phyloP scores from a whole-genome alignment of 2,888 invertebrate species.

The Apodemia zela region DNA sequence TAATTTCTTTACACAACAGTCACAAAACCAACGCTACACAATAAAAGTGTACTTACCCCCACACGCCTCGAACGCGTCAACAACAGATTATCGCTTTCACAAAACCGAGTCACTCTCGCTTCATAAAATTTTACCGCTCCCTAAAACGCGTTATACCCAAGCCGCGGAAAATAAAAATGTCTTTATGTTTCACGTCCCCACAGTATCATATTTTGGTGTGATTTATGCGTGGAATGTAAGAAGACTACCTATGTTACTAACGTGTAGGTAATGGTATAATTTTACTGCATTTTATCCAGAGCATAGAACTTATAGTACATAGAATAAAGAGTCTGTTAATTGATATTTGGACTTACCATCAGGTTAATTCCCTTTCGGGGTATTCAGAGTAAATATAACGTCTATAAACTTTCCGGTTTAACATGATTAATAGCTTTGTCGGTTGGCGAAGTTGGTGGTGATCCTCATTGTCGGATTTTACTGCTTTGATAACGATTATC shows the following conservation, averaged over 20 bases:
- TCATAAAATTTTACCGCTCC: slow-evolving; percentile 44
- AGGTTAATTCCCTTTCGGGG: too few species aligned
- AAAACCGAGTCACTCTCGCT: slow-evolving; percentile 34
- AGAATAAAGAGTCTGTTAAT: too few species aligned
- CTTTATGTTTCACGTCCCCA: slow-evolving; percentile 52
- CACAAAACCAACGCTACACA: background rate
- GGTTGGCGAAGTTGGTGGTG: too few species aligned
- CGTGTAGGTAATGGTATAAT: background rate
- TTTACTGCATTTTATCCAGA: too few species aligned
- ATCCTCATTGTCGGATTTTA: too few species aligned
- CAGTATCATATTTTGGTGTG: slow-evolving; percentile 40
- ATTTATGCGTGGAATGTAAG: slow-evolving; percentile 22
- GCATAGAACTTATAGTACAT: too few species aligned
- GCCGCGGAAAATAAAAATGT: slow-evolving; percentile 40
- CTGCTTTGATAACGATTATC: too few species aligned
- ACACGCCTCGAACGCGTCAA: slow-evolving; percentile 25
- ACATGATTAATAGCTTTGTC: too few species aligned
- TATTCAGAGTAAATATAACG: too few species aligned
- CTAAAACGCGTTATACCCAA: slow-evolving; percentile 34
- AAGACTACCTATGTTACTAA: background rate
- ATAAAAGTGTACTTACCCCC: slow-evolving; percentile 1
- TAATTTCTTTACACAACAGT: too few species aligned
- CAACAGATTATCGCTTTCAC: slow-evolving; percentile 36
- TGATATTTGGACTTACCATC: too few species aligned
- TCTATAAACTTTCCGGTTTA: too few species aligned